A percentile compares a stretch with the other conserved stretches of the same genome.
phyloP scores from a whole-genome alignment of 2,797 vertebrate species.

The Pempheris klunzingeri region DNA sequence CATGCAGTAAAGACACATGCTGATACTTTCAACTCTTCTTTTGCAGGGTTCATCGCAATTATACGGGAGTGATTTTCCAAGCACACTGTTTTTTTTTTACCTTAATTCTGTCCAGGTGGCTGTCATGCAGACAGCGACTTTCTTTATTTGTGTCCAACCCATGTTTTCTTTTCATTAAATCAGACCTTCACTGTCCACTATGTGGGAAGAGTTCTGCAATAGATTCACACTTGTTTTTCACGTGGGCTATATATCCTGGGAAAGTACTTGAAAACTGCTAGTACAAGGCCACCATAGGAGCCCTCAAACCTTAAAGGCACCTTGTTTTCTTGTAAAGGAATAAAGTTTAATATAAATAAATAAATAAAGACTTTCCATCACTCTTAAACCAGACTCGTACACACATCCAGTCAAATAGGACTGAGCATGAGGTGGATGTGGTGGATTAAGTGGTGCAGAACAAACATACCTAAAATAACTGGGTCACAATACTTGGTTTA shows the following conservation, averaged over 20 bases:
- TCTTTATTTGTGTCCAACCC: slow-evolving; percentile 2
- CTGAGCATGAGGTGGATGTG: no score
- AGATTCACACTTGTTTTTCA: neutral
- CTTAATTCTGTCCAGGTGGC: slow-evolving; percentile 14
- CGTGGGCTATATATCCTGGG: neutral
- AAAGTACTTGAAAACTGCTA: neutral
- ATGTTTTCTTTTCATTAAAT: slow-evolving; percentile 1
- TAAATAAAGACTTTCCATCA: no score
- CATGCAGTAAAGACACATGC: neutral
- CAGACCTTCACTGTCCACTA: neutral
- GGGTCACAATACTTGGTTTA: no score
- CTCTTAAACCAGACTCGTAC: no score
- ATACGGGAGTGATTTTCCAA: neutral
- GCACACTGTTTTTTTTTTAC: neutral
- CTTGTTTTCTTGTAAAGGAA: neutral
- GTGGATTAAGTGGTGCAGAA: no score
- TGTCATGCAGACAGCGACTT: neutral
- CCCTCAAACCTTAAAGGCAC: neutral
- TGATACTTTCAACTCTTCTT: slow-evolving; percentile 10
- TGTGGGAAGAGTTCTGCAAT: neutral
- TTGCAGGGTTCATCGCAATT: neutral
- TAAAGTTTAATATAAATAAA: no score
- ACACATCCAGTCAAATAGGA: no score
- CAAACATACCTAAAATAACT: no score
- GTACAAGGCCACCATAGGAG: neutral